Evolutionary conservation across 37 sponge, comb jelly and placozoan genomes (phyloP).

Genomic region (Ephydatia muelleri): DNA sequence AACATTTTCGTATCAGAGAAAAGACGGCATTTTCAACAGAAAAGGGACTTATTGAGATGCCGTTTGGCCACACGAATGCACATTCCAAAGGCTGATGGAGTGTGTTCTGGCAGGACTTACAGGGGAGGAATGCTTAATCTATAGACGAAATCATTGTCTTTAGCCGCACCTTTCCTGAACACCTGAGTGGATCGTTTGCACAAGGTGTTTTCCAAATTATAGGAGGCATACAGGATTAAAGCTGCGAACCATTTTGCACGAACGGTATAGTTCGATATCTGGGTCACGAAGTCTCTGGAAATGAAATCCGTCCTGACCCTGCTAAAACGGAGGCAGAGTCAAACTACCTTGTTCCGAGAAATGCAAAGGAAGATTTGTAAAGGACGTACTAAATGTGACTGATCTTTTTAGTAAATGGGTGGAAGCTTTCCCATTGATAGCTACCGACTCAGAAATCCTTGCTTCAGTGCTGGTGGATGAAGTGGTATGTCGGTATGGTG

Average conservation of each 20-base stretch:
- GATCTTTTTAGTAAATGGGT: constrained; percentile 26
- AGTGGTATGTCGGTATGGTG: too few species aligned
- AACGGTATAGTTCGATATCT: constrained; percentile 15
- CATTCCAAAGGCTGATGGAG: too few species aligned
- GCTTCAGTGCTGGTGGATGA: constrained; percentile 25
- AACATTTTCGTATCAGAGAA: constrained; percentile 1
- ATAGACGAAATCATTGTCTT: constrained; percentile 24
- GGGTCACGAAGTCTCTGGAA: constrained; percentile 34
- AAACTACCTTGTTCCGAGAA: constrained; percentile 23
- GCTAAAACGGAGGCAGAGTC: constrained; percentile 18
- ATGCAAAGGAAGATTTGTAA: constrained; percentile 14
- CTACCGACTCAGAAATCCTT: background rate
- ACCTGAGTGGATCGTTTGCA: too few species aligned
- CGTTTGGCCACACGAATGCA: constrained; percentile 21
- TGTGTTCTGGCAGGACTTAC: too few species aligned
- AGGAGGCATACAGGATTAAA: constrained; percentile 1
- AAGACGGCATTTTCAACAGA: too few species aligned
- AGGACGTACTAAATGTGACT: constrained; percentile 20
- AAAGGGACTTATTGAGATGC: constrained; percentile 19
- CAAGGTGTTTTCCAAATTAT: too few species aligned
- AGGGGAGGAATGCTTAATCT: background rate
- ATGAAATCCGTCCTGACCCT: constrained; percentile 20
- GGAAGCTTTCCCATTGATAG: too few species aligned
- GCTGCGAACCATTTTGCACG: constrained; percentile 12
- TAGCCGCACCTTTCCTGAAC: constrained; percentile 6